Evolutionary conservation across 1,140 invertebrate species (phyloP).

Genomic region (Helicoverpa armigera): DNA sequence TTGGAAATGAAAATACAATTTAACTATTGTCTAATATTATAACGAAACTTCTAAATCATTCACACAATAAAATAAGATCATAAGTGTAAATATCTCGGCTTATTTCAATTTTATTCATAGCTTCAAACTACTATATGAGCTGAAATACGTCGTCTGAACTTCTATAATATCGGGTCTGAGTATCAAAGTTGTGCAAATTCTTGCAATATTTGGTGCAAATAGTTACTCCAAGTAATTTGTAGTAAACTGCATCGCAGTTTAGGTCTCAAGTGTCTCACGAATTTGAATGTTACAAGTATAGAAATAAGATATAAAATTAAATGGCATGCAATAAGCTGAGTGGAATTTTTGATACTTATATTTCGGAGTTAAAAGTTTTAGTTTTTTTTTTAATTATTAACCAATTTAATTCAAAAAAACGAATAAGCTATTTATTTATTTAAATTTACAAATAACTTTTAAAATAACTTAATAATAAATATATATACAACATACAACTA

Average conservation of each 20-base stretch:
- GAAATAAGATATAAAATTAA: neutral
- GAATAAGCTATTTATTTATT: no score
- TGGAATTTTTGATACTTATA: neutral
- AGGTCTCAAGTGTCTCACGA: neutral
- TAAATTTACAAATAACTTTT: no score
- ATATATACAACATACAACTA: no score
- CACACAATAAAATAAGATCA: neutral
- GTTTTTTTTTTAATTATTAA: no score
- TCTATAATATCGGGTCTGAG: neutral
- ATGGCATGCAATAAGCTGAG: neutral
- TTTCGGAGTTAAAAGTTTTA: no score
- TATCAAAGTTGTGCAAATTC: slow-evolving; percentile 19
- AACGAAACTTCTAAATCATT: no score
- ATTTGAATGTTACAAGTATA: neutral
- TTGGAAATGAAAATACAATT: no score
- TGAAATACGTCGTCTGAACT: neutral
- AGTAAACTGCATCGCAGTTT: slow-evolving; percentile 4
- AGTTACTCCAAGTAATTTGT: slow-evolving; percentile 8
- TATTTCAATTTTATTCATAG: neutral
- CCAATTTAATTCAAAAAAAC: no score
- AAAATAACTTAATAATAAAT: no score
- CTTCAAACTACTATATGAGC: neutral
- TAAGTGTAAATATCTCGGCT: neutral
- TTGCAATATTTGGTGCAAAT: neutral
- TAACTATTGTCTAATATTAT: no score